Conservation (phyloP, 2,888 invertebrate species). For the Lasius fuliginosus region DNA sequence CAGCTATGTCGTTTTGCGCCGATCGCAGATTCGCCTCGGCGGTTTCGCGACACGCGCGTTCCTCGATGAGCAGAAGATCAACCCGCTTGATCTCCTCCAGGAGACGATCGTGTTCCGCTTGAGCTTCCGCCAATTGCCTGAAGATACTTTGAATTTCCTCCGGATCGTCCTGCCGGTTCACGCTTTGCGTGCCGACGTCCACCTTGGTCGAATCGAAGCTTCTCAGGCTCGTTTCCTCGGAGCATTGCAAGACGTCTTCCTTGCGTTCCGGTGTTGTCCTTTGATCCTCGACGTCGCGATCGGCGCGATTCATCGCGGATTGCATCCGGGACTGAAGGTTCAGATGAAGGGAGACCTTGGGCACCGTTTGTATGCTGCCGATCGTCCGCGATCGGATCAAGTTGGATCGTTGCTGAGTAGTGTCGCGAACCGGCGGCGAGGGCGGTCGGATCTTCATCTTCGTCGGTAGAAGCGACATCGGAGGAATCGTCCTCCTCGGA, state of each 20-base stretch:
- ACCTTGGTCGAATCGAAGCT: constrained; percentile 86
- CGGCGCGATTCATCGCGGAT: constrained; percentile 51
- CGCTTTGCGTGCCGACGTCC: constrained; percentile 58
- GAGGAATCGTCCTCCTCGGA: constrained; percentile 62
- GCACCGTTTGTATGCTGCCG: constrained; percentile 52
- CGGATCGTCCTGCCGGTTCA: constrained; percentile 10
- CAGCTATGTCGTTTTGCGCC: constrained; percentile 74
- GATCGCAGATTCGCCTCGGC: constrained; percentile 79
- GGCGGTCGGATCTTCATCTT: constrained; percentile 59
- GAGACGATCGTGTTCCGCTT: constrained; percentile 75
- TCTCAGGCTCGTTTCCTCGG: constrained; percentile 31
- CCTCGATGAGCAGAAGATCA: constrained; percentile 77
- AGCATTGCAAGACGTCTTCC: constrained; percentile 23
- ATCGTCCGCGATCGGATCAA: constrained; percentile 17
- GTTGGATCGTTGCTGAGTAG: constrained; percentile 12
- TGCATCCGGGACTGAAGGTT: constrained; percentile 80
- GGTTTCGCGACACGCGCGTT: constrained; percentile 77
- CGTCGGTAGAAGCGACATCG: constrained; percentile 50
- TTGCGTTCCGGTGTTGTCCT: background rate
- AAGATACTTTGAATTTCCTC: constrained; percentile 85
- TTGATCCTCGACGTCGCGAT: background rate
- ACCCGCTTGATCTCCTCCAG: constrained; percentile 74
- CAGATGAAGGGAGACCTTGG: constrained; percentile 77
- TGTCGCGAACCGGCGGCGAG: constrained; percentile 19
- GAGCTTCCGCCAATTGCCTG: constrained; percentile 70